Evolutionary conservation across 35 echinoderm and acorn worm genomes (phyloP).

Genomic region (Ophioderma brevispina): DNA sequence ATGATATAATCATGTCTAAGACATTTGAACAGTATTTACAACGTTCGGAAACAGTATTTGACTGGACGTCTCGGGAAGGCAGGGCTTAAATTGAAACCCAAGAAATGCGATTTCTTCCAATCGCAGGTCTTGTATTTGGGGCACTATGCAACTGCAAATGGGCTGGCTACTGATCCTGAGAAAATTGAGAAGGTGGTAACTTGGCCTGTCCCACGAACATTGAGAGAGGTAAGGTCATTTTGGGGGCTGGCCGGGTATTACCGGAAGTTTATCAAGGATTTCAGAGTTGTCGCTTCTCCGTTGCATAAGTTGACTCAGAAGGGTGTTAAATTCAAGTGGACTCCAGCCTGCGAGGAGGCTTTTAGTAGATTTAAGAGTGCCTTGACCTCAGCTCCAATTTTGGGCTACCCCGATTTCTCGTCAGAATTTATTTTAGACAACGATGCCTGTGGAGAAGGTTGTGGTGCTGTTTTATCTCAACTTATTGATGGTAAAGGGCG

Average conservation of each 20-base stretch:
- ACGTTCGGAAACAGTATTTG: not conserved
- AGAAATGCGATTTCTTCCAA: slow-evolving; percentile 43
- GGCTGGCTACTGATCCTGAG: not conserved
- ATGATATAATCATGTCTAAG: not conserved
- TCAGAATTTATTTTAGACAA: slow-evolving; percentile 32
- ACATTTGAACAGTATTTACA: not conserved
- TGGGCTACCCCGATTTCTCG: not conserved
- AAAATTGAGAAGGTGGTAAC: not conserved
- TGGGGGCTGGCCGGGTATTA: slow-evolving; percentile 34
- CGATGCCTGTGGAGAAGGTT: slow-evolving; percentile 22
- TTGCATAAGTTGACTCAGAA: slow-evolving; percentile 24
- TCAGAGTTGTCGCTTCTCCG: slow-evolving; percentile 11
- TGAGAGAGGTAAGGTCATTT: slow-evolving; percentile 22
- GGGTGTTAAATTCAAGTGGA: not conserved
- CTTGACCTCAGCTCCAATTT: slow-evolving; percentile 8
- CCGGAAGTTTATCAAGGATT: slow-evolving; percentile 27
- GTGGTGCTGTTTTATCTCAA: slow-evolving; percentile 39
- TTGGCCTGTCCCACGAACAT: not conserved
- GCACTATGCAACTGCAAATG: slow-evolving; percentile 4
- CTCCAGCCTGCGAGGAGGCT: not conserved
- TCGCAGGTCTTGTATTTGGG: slow-evolving; percentile 27
- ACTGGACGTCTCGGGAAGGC: not conserved
- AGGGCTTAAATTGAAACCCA: slow-evolving; percentile 24
- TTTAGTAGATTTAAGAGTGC: not conserved
- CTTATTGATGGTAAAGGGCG: not conserved